A percentile compares a stretch with the other conserved stretches of the same genome.
These are phyloP conservation scores for Dendrolimus kikuchii DNA, from an alignment of 1,140 invertebrate species.

Conservation along the genomic window DNA sequence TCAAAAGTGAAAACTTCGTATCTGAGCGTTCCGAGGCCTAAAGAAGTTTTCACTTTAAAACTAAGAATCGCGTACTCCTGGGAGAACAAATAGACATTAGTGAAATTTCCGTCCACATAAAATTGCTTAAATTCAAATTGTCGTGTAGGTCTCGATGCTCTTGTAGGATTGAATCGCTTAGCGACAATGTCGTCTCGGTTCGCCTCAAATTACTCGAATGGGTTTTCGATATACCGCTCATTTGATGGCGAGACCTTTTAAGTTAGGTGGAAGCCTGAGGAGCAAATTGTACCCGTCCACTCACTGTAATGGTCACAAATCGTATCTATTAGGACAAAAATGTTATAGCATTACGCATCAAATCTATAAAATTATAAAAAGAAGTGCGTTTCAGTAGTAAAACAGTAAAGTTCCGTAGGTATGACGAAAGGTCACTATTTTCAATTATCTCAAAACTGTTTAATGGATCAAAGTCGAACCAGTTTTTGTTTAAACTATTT, in stretches of 20 bases:
- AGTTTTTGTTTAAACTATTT: too few species aligned
- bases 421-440: too few species aligned
- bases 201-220: conserved; percentile 55
- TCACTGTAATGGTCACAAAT: conserved; percentile 18
- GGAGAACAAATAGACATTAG: background rate
- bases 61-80: too few species aligned
- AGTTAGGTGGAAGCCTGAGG: conserved; percentile 31
- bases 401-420: too few species aligned
- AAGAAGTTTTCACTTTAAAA: too few species aligned
- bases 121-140: conserved; percentile 39
- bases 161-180: conserved; percentile 47
- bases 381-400: too few species aligned
- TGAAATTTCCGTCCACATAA: conserved; percentile 17
- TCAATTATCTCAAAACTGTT: too few species aligned
- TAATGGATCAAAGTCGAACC: too few species aligned
- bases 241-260: conserved; percentile 36
- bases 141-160: conserved; percentile 30
- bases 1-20: too few species aligned
- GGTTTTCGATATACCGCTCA: conserved; percentile 55
- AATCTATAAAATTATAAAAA: background rate
- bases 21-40: too few species aligned
- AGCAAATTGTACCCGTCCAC: conserved; percentile 26
- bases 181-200: conserved; percentile 47
- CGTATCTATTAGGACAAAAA: conserved; percentile 18
- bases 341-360: conserved; percentile 12